Evolutionary conservation across 2,888 invertebrate species (phyloP).

Genomic region (Zaprionus bogoriensis): DNA sequence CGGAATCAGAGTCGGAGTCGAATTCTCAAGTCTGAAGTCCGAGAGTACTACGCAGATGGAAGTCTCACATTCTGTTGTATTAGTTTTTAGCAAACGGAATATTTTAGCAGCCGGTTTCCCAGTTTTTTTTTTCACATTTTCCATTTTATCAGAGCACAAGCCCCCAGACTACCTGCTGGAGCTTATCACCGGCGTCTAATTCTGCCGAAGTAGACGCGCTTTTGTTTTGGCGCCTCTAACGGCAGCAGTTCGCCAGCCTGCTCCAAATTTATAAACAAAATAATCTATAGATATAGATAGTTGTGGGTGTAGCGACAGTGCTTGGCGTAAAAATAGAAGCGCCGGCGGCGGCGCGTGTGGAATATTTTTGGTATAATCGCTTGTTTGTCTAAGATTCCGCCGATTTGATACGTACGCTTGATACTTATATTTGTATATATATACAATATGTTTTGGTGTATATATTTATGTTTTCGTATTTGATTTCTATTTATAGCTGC

Average conservation of each 20-base stretch:
- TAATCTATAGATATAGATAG: slow-evolving; percentile 10
- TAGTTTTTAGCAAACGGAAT: slow-evolving; percentile 24
- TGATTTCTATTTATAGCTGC: slow-evolving; percentile 43
- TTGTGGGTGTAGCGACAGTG: slow-evolving; percentile 23
- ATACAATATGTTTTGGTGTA: not conserved
- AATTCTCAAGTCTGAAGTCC: not conserved
- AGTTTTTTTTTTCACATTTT: not conserved
- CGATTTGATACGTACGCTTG: slow-evolving; percentile 47
- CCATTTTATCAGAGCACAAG: slow-evolving; percentile 14
- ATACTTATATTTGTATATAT: not conserved
- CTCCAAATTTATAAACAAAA: slow-evolving; percentile 30
- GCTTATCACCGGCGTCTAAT: slow-evolving; percentile 20
- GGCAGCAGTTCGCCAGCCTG: slow-evolving; percentile 2
- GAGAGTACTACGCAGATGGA: slow-evolving; percentile 1
- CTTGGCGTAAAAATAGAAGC: slow-evolving; percentile 48
- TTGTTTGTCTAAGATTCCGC: slow-evolving; percentile 13
- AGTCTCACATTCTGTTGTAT: slow-evolving; percentile 2
- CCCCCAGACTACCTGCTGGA: slow-evolving; percentile 18
- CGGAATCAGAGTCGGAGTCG: slow-evolving; percentile 1
- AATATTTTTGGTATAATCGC: slow-evolving; percentile 6
- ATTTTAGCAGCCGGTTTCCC: slow-evolving; percentile 14
- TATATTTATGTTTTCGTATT: slow-evolving; percentile 22
- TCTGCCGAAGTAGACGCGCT: slow-evolving; percentile 3
- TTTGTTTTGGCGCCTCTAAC: slow-evolving; percentile 4
- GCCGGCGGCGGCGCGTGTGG: slow-evolving; percentile 12